Evolutionary conservation across 2,113 vertebrate species (phyloP).

Genomic region (Candoia aspera): DNA sequence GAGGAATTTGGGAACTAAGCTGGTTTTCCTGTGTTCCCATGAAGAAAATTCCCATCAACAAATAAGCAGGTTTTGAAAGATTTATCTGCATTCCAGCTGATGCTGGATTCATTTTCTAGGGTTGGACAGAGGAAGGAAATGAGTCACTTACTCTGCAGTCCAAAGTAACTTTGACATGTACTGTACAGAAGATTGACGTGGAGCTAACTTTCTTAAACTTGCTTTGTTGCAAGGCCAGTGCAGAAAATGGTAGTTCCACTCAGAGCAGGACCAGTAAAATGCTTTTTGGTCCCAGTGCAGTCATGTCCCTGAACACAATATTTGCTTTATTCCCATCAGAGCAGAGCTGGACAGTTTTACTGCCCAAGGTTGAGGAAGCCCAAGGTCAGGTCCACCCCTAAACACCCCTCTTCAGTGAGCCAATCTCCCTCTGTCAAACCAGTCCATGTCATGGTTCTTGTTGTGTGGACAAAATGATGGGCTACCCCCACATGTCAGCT

Average conservation of each 20-base stretch:
- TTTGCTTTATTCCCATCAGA: not conserved
- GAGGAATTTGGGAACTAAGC: slow-evolving; percentile 34
- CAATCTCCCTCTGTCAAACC: not conserved
- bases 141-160: slow-evolving; percentile 67
- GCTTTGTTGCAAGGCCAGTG: not conserved
- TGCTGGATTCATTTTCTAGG: slow-evolving; percentile 53
- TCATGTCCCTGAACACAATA: not conserved
- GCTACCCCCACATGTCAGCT: not conserved
- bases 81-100: slow-evolving; percentile 60
- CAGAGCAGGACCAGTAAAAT: not conserved
- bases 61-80: slow-evolving; percentile 57
- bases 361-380: not conserved
- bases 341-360: not conserved
- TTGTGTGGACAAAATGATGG: not conserved
- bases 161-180: slow-evolving; percentile 62
- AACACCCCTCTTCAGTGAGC: not conserved
- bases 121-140: slow-evolving; percentile 65
- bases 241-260: not conserved
- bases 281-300: not conserved
- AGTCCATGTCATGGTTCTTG: not conserved
- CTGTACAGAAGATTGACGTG: slow-evolving; percentile 43
- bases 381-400: too few relatives aligned
- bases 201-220: slow-evolving; percentile 45
- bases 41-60: slow-evolving; percentile 51
- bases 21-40: slow-evolving; percentile 44